Base-by-base conservation (phyloP, 1,140 invertebrate species). In the Galendromus occidentalis region DNA sequence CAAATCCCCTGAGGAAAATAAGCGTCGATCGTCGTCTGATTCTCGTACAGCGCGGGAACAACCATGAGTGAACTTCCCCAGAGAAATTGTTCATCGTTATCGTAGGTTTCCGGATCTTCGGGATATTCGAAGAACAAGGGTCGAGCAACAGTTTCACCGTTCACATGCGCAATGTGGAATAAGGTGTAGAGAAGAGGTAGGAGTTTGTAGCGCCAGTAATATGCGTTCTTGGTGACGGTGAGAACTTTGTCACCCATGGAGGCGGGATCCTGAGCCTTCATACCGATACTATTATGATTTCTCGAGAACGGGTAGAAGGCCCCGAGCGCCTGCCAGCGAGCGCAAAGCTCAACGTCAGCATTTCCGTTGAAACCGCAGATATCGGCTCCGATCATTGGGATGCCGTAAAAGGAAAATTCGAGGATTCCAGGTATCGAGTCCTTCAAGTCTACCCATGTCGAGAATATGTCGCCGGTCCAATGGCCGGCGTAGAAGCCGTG, bases 291-390 rank as follows among this genome's bases (percentile, higher is more conserved):
- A 68, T 75, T 76, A 70, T 74, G 72, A 67, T 74, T 74, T 65
- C 74, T 67, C 41, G 71, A 42, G n/a, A 75, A 75, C 1, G 87
- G 86, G 75, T 88, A 88, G 76, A 88, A 88, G 7, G 87, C 86
- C 1, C 89, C 90, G 7, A 81, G 68, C 66, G 81, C 76, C 70
- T 74, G 74, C 80, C 80, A 82, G 28, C 81, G 68, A 14, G 73
- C 71, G 67, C 80, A 82, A 42, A 82, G 70, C 65, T 80, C 78
- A 41, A 74, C 72, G 0, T 86, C 88, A 0, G 88, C 84, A 72
- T 88, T 84, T 2, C 82, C 82, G 70, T 80, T 80, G 75, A 91
- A 93, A 1, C 89, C 90, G 77, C 90, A 93, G 69, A 93, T 91
- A 75, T 93, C 88, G 2, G 88, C 85, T 1, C 89, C 90, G 74